Evolutionary conservation across 1,140 invertebrate genomes (phyloP), one percentile per base, ranked within the genome.

Genomic region (Achatina immaculata): DNA sequence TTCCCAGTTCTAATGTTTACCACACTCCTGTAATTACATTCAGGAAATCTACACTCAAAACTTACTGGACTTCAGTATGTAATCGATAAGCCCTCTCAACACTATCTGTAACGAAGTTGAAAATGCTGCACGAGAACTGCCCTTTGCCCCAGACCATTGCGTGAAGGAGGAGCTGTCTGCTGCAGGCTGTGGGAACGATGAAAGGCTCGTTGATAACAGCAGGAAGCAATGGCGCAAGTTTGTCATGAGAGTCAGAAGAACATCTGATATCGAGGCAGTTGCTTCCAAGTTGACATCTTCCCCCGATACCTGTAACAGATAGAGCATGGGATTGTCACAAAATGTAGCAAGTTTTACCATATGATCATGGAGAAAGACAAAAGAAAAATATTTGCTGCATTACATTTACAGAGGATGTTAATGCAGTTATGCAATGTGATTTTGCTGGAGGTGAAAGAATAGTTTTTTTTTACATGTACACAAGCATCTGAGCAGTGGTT

Each of bases 11-110:
- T n/a, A n/a, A n/a, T n/a, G n/a, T n/a, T n/a, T n/a, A n/a, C n/a
- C n/a, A n/a, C n/a, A n/a, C n/a, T n/a, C n/a, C n/a, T n/a, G n/a
- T n/a, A n/a, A n/a, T n/a, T n/a, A n/a, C n/a, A n/a, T n/a, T n/a
- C n/a, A n/a, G n/a, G 24, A 28, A 65, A 9, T 36, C 31, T n/a
- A 68, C 14, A 68, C 2, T 38, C 42, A 73, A 62, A 62, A 62
- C 87, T 88, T 81, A 93, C 92, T 91, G 69, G 91, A 92, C 85
- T 88, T 89, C 11, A 93, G 82, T 40, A 93, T 91, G 88, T 93
- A 93, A 51, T 93, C 92, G 36, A 93, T 86, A 11, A 94, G 82
- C 28, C 92, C 92, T 75, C 90, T 90, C 16, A 93, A 86, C n/a
- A 93, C 92, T 31, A 92, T 88, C 78, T 92, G 91, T 7, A 93